Conservation (phyloP, 2,113 vertebrate genomes). For the Hypocryptadius cinnamomeus region DNA sequence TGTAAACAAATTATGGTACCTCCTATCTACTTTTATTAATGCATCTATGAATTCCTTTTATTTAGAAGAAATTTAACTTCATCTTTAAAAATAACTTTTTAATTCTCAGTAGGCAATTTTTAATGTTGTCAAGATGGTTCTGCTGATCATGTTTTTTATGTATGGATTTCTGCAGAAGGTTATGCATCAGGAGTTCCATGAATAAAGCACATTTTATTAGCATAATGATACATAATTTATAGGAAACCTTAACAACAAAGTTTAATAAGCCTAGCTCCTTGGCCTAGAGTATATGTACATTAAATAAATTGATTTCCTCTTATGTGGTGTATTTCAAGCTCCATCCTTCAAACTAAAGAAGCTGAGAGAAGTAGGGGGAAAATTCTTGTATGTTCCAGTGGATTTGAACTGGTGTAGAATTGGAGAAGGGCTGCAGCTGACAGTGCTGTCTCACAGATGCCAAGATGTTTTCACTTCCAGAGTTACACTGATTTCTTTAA, state of each 20-base stretch:
- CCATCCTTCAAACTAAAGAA: not conserved
- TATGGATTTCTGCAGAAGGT: not conserved
- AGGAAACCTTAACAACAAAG: not conserved
- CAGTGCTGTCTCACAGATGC: not conserved
- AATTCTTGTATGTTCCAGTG: not conserved
- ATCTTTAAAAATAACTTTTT: not conserved
- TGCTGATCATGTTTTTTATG: not conserved
- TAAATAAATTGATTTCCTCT: not conserved
- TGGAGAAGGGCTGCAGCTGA: not conserved
- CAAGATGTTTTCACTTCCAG: not conserved
- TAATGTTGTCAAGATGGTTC: not conserved
- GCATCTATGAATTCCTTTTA: not conserved
- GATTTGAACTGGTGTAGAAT: not conserved
- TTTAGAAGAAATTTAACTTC: not conserved
- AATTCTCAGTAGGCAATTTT: not conserved
- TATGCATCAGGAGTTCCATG: not conserved
- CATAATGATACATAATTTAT: not conserved
- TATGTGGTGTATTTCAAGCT: not conserved
- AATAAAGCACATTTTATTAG: not conserved
- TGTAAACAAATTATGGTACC: not conserved
- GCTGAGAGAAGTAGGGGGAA: not conserved
- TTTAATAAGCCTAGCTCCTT: not conserved
- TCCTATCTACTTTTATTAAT: not conserved
- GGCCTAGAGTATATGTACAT: not conserved
- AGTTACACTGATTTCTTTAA: not conserved